Evolutionary conservation across 1,140 invertebrate genomes (phyloP), one percentile per base, ranked within the genome.

Genomic region (Carposina sasakii): DNA sequence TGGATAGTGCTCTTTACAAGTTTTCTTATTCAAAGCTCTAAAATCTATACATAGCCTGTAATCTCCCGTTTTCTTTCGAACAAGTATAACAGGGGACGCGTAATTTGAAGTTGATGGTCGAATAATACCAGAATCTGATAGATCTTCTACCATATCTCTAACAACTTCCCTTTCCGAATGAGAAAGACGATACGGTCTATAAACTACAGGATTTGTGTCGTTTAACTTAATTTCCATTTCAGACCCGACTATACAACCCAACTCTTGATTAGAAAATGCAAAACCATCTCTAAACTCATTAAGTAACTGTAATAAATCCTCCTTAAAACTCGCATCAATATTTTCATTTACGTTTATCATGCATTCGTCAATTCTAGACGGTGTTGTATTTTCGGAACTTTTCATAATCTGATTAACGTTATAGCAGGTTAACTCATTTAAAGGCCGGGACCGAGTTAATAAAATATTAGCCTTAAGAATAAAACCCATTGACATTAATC

Each of bases 11-110:
- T 20, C 12, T 12, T 40, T 48, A 9, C n/a, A 5, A 16, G 24
- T 19, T 26, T 36, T 39, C 21, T 37, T 37, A 37, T 37, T 37
- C 16, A 37, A n/a, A n/a, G 48, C 6, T 26, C 41, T 33, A 54
- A 46, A 89, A 54, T 85, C 71, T 0, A 70, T 48, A 21, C 57
- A 64, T 26, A 82, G 51, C 17, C 60, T 13, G 41, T 57, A 22
- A 10, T 65, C 49, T 0, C 62, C 59, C 28, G 50, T 54, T 36
- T 62, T 65, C 31, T 66, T 68, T 16, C 48, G 58, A 0, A 57
- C 54, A 13, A 67, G 31, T 3, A 68, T 46, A n/a, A 68, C 54
- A 12, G 56, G 56, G 0, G 54, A 60, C 1, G 50, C 58, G 24
- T 54, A 64, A 3, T 55, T 28, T 20, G 74, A 83, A 22, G 44